Evolutionary conservation across 2,888 invertebrate species (phyloP).

Genomic region (Luperina testacea): DNA sequence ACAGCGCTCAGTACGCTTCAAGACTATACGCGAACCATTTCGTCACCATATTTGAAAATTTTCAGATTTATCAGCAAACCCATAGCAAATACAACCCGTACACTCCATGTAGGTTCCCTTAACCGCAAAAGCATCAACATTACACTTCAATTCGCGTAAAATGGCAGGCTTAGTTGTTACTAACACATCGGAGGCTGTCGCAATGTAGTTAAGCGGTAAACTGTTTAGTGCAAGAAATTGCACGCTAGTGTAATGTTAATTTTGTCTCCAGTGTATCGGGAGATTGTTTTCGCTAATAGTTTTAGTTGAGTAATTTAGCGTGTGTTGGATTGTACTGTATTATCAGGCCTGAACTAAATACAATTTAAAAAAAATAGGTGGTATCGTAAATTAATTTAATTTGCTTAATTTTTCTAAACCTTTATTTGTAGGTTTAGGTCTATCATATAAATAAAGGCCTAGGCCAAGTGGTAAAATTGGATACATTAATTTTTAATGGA

Average conservation of each 20-base stretch:
- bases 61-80: not conserved
- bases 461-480: not conserved
- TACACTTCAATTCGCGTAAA: conserved; percentile 37
- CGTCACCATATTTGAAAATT: not conserved
- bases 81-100: not conserved
- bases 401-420: not conserved
- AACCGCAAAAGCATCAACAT: not conserved
- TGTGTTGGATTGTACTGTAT: conserved; percentile 6
- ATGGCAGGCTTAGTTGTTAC: conserved; percentile 40
- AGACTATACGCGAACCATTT: not conserved
- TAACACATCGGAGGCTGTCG: conserved; percentile 39
- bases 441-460: no score
- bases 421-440: not conserved
- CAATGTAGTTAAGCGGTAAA: conserved; percentile 56
- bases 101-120: not conserved
- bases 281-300: conserved; percentile 57
- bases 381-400: not conserved
- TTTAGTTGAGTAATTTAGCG: conserved; percentile 47
- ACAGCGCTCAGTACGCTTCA: no score
- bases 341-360: not conserved
- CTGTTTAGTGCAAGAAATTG: conserved; percentile 59
- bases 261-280: conserved; percentile 48
- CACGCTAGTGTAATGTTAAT: conserved; percentile 57
- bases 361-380: not conserved
- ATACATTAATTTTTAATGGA: not conserved